Evolutionary conservation across 2,113 vertebrate genomes (phyloP), one percentile per base, ranked within the genome.

Genomic region (Colistium nudipinnis): DNA sequence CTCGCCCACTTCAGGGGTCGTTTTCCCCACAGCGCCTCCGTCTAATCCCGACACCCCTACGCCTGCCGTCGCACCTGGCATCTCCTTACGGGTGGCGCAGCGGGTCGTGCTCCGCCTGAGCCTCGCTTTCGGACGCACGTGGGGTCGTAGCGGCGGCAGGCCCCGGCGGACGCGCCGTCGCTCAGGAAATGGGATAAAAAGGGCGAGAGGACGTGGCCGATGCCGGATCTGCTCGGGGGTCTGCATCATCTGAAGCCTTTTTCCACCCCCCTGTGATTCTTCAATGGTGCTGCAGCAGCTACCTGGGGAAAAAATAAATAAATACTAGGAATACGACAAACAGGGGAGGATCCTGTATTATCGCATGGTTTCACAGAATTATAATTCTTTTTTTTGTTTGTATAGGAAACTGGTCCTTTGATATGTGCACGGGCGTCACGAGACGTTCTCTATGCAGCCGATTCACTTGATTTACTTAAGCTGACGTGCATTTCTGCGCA

Each of bases 11-110:
- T n/a, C n/a, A n/a, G n/a, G n/a, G n/a, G n/a, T n/a, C n/a, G n/a
- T 79, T 85, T 72, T 76, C 77, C 80, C 68, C 59, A 59, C 72
- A 59, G 33, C 38, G 59, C 76, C 70, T 82, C 82, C 82, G 82
- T 87, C 83, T 78, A 78, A 86, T 80, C 83, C 75, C 83, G 82
- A 84, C 77, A 74, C 28, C 76, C 68, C 62, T 43, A 63, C 72
- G 68, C 61, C 8, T 70, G 54, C 81, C 78, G 78, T 81, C 85
- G 76, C 80, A 84, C 85, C 66, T 80, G 83, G 77, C 83, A 81
- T 70, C 70, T 81, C 84, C 84, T 86, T 89, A 87, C 45, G 73
- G 59, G 69, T 60, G 81, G 35, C 30, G 60, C 30, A 22, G 1
- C 2, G 17, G 17, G 30, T 5, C 30, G 8, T 31, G 30, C 30